phyloP scores from a whole-genome alignment of 2,113 vertebrate genomes.

The Ageneiosus marmoratus region DNA sequence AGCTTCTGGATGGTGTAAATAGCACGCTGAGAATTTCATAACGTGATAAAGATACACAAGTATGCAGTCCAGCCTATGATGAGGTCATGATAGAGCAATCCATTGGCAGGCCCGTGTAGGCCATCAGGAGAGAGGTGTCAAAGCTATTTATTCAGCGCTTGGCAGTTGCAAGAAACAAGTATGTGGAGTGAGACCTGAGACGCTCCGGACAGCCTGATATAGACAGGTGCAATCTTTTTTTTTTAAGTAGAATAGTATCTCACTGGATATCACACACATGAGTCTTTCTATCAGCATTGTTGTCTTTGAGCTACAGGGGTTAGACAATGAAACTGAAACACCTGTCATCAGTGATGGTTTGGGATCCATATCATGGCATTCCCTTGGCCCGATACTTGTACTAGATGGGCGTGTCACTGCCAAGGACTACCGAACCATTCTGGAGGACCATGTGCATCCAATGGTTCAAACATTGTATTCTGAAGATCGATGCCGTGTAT shows the following conservation, averaged over 20 bases:
- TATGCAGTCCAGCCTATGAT: conserved; percentile 69
- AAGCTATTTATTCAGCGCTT: conserved; percentile 54
- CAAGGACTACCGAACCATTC: too few relatives aligned
- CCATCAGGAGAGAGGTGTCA: conserved; percentile 47
- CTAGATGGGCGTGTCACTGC: too few relatives aligned
- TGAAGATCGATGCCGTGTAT: too few relatives aligned
- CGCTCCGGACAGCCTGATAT: conserved; percentile 14
- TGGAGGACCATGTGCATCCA: too few relatives aligned
- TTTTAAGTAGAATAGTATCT: not conserved
- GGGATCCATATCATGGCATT: too few relatives aligned
- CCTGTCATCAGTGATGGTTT: too few relatives aligned
- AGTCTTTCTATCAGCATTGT: not conserved
- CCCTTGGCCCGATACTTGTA: too few relatives aligned
- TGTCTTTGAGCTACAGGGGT: not conserved
- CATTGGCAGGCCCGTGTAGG: conserved; percentile 61
- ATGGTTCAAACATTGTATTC: too few relatives aligned
- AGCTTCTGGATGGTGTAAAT: conserved; percentile 72
- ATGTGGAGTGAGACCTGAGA: conserved; percentile 15
- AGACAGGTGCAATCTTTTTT: not conserved
- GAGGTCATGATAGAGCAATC: conserved; percentile 76
- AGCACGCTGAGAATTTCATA: conserved; percentile 78
- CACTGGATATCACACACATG: not conserved
- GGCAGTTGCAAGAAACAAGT: conserved; percentile 41
- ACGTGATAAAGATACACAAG: conserved; percentile 79
- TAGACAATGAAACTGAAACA: too few relatives aligned